Evolutionary conservation across 1,140 invertebrate genomes (phyloP).

Genomic region (Plutomurus gul): DNA sequence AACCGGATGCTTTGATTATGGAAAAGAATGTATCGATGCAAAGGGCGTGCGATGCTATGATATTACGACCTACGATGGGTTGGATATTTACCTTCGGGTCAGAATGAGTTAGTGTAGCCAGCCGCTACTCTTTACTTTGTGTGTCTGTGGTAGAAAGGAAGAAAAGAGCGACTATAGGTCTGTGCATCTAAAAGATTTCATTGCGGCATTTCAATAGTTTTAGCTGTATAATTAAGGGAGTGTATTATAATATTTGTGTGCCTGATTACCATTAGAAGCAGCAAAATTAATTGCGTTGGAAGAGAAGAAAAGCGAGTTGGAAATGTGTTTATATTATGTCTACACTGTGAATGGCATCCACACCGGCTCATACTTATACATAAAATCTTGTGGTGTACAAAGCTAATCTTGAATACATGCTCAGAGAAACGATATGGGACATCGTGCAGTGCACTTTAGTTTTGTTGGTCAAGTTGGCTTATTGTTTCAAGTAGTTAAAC

Average conservation of each 20-base stretch:
- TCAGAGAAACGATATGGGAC: no score
- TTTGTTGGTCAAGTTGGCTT: not conserved
- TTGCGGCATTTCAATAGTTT: conserved; percentile 28
- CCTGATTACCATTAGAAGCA: conserved; percentile 47
- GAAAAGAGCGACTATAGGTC: not conserved
- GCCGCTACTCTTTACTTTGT: not conserved
- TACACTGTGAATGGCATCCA: no score
- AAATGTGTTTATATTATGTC: not conserved
- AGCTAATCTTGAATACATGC: no score
- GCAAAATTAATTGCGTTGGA: conserved; percentile 42
- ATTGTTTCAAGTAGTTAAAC: not conserved
- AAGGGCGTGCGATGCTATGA: no score
- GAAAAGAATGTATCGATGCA: no score
- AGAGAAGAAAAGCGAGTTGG: not conserved
- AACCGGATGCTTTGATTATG: no score
- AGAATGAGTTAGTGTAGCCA: not conserved
- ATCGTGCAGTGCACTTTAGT: no score
- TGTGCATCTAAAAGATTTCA: not conserved
- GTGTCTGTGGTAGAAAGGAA: not conserved
- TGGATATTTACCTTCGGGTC: no score
- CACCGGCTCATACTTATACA: no score
- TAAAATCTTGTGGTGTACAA: no score
- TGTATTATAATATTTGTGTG: conserved; percentile 33
- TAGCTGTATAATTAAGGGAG: conserved; percentile 42
- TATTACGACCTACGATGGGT: no score